These are phyloP conservation scores for Stenichneumon culpator DNA, from an alignment of 2,888 invertebrate genomes.

Conservation along the genomic window DNA sequence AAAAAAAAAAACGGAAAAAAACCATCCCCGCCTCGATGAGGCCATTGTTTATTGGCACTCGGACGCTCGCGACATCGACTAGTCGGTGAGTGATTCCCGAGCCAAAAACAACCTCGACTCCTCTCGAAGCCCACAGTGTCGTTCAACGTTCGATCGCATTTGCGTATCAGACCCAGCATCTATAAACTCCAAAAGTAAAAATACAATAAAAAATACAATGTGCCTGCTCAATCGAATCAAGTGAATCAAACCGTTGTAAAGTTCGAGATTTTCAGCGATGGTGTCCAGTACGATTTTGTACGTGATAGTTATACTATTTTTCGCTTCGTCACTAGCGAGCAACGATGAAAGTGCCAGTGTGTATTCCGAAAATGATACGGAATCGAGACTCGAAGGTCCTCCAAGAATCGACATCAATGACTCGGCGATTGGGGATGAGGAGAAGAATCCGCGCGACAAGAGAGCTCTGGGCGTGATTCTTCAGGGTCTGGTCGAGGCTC, in stretches of 20 bases:
- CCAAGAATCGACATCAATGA: not conserved
- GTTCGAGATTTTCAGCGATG: slow-evolving; percentile 37
- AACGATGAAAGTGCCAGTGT: not conserved
- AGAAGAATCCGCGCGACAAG: slow-evolving; percentile 75
- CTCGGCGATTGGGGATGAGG: not conserved
- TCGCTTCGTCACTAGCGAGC: slow-evolving; percentile 28
- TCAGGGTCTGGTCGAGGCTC: slow-evolving; percentile 80
- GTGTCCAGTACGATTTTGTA: slow-evolving; percentile 1
- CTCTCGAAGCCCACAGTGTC: not conserved
- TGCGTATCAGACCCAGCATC: not conserved
- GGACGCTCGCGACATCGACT: slow-evolving; percentile 63
- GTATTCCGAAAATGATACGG: not conserved
- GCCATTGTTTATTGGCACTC: slow-evolving; percentile 77
- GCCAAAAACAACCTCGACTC: slow-evolving; percentile 47
- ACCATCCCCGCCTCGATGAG: slow-evolving; percentile 62
- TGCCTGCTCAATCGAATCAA: not conserved
- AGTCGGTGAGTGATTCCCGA: slow-evolving; percentile 72
- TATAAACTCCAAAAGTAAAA: not conserved
- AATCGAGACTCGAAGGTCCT: not conserved
- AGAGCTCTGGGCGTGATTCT: slow-evolving; percentile 81
- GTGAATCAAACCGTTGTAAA: slow-evolving; percentile 7
- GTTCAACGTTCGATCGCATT: not conserved
- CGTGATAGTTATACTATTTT: slow-evolving; percentile 8
- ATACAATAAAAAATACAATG: slow-evolving; percentile 14
- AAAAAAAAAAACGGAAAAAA: slow-evolving; percentile 59